Base-by-base conservation (phyloP, 2,113 vertebrate species). In the Oreochromis spilurus region DNA sequence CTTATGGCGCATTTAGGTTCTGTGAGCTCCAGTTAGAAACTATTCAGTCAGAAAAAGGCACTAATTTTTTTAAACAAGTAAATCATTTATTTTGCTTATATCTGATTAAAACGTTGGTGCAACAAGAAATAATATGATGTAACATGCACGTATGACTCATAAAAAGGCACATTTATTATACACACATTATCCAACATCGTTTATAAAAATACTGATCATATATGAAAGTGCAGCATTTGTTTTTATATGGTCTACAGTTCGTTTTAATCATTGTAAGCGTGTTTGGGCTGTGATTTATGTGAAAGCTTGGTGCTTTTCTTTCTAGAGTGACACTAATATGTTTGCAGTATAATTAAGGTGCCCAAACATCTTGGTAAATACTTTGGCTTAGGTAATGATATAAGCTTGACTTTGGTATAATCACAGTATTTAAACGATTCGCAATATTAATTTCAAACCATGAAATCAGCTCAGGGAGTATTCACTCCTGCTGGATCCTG, bases 401-500 rank as follows among this genome's bases (percentile, higher is more conserved):
- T 77, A 50, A 50, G 14, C 24, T 70, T 9, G 38, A n/a, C 11
- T 55, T 12, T 81, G 26, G 40, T 31, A 9, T 13, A 16, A 34
- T 29, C 6, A 14, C 10, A 75, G 29, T 53, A 60, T 40, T 54
- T n/a, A 26, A 72, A 50, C 2, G 29, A 54, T 26, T 67, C 7
- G 9, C 14, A 81, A 7, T 62, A 75, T 87, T 43, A 29, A 85
- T 86, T 85, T 82, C 4, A 81, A 81, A 40, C 14, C 58, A 31
- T 57, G 38, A 80, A 81, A 85, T 52, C 52, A 54, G 43, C 14
- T 88, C 70, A 87, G 85, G 60, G 84, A 90, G 29, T 55, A 21
- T 89, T 87, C 79, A 24, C 57, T 81, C 13, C 53, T 87, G 81
- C 55, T 83, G 82, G 26, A 62, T 84, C 19, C 89, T 84, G 40